These are phyloP conservation scores for Callipepla squamata DNA, from an alignment of 2,113 vertebrate genomes.

Conservation along the genomic window DNA sequence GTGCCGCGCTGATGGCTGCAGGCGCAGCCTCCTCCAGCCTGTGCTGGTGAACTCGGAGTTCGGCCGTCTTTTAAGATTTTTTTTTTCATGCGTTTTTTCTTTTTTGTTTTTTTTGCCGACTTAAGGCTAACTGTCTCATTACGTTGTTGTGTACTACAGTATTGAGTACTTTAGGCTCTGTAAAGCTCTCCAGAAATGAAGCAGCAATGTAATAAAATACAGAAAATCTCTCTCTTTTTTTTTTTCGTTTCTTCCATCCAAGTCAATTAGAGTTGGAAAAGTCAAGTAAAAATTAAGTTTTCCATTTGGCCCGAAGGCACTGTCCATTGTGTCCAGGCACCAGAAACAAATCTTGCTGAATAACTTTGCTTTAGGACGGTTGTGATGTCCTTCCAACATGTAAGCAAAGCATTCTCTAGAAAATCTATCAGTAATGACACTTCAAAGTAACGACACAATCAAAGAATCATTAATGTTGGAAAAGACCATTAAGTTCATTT, in stretches of 20 bases:
- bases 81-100: neutral
- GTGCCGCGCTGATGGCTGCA: no score
- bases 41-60: fast-evolving
- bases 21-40: neutral
- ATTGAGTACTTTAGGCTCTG: neutral
- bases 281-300: neutral
- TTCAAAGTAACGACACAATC: no score
- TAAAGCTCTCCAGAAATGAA: neutral
- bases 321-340: neutral
- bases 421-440: fast-evolving
- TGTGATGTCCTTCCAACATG: fast-evolving
- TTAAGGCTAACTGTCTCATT: fast-evolving
- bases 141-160: neutral
- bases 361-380: fast-evolving
- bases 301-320: neutral
- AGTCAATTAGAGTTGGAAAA: neutral
- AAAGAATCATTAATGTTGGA: no score
- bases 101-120: neutral
- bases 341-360: neutral
- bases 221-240: fast-evolving
- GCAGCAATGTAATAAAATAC: neutral
- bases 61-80: fast-evolving
- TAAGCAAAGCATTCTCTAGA: neutral
- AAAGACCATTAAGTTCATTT: no score
- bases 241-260: fast-evolving